Evolutionary conservation across 2,888 invertebrate genomes (phyloP).

Genomic region (Scaptomyza polygonia): DNA sequence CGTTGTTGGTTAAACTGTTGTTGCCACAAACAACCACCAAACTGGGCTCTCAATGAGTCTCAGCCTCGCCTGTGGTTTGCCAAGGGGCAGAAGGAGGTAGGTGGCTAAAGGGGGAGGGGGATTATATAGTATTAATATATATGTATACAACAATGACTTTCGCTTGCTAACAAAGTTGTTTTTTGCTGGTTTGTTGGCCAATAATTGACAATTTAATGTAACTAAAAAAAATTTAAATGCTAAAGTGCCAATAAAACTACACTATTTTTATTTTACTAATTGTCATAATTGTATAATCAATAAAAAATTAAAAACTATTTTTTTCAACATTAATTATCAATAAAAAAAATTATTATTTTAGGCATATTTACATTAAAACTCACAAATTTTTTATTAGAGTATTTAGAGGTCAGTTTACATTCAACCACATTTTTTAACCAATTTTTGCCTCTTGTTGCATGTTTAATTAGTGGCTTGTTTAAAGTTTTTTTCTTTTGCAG

Average conservation of each 20-base stretch:
- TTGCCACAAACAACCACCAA: constrained; percentile 39
- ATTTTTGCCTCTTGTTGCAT: constrained; percentile 37
- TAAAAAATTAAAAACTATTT: too few species aligned
- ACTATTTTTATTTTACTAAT: constrained; percentile 11
- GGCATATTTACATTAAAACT: too few species aligned
- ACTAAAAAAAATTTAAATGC: constrained; percentile 40
- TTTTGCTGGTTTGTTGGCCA: constrained; percentile 61
- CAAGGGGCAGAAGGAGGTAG: not conserved
- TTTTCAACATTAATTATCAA: too few species aligned
- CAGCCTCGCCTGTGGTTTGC: constrained; percentile 40
- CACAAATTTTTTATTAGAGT: constrained; percentile 29
- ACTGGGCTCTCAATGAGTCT: constrained; percentile 31
- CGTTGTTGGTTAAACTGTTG: constrained; percentile 65
- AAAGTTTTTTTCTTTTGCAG: too few species aligned
- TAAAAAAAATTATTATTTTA: too few species aligned
- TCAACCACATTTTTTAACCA: constrained; percentile 19
- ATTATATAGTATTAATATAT: constrained; percentile 39
- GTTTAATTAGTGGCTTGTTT: constrained; percentile 76
- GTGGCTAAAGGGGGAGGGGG: not conserved
- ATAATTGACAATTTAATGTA: constrained; percentile 84
- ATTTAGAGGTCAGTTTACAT: constrained; percentile 25
- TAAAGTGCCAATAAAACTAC: constrained; percentile 28
- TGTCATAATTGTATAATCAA: too few species aligned
- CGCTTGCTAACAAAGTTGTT: constrained; percentile 50
- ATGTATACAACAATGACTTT: constrained; percentile 57